Percentiles rank a stretch among this genome's conserved stretches.
Conservation (phyloP, 2,888 invertebrate species). For the Endotricha flammealis region DNA sequence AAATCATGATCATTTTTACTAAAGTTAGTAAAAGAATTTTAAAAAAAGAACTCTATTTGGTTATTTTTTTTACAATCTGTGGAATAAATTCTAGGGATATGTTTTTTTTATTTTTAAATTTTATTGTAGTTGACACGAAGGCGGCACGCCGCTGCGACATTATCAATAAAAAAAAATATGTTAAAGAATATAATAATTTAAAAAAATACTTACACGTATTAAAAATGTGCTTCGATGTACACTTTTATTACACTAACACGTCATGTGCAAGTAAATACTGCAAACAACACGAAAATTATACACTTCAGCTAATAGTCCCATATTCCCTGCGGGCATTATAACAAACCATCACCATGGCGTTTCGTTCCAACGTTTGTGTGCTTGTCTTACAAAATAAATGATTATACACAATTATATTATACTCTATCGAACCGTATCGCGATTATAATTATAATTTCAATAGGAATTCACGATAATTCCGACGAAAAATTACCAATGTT, state of each 20-base stretch:
- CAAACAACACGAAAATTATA: conserved; percentile 13
- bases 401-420: background rate
- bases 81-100: too few species aligned
- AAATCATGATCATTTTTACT: too few species aligned
- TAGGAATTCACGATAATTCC: conserved; percentile 6
- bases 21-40: too few species aligned
- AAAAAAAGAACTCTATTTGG: too few species aligned
- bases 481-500: conserved; percentile 12
- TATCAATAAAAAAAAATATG: conserved; percentile 1
- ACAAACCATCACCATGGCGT: conserved; percentile 7
- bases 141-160: background rate
- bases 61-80: too few species aligned
- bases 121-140: background rate
- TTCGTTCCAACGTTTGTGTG: background rate
- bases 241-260: conserved; percentile 19
- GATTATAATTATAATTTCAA: conserved; percentile 1
- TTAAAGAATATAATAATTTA: background rate
- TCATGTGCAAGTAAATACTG: conserved; percentile 22
- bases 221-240: conserved; percentile 8
- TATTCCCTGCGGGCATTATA: conserved; percentile 19
- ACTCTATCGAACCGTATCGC: background rate
- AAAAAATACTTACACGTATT: conserved; percentile 14
- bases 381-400: background rate
- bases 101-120: too few species aligned
- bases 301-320: conserved; percentile 23